Conservation (phyloP, 1,140 invertebrate genomes). For the Mylabris phalerata region DNA sequence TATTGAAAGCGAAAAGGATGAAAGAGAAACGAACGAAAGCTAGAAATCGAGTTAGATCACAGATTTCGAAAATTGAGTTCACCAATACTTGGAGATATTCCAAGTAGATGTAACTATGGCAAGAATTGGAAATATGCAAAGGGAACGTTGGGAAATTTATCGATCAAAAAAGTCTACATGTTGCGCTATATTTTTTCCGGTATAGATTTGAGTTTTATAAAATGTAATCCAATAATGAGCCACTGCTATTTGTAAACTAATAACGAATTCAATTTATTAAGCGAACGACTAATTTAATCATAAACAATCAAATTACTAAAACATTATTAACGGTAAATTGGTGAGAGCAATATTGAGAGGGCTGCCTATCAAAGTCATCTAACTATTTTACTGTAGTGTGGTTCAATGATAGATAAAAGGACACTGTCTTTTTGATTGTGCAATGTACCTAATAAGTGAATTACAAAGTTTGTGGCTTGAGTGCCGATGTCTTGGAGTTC, state of each 20-base stretch:
- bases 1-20: too few relatives aligned
- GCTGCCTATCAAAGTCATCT: constrained; percentile 5
- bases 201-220: background rate
- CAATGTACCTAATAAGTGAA: too few relatives aligned
- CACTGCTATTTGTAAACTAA: constrained; percentile 14
- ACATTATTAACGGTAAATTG: constrained; percentile 16
- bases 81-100: background rate
- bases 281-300: constrained; percentile 16
- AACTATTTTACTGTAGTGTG: constrained; percentile 12
- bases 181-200: too few relatives aligned
- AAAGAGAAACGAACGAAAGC: too few relatives aligned
- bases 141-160: too few relatives aligned
- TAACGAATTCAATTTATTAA: constrained; percentile 16
- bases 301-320: constrained; percentile 15
- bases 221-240: constrained; percentile 10
- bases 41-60: background rate
- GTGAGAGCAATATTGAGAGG: constrained; percentile 13
- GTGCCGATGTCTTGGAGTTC: too few relatives aligned
- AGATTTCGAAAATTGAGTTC: constrained; percentile 1
- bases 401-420: background rate
- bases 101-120: background rate
- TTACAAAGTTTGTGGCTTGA: too few relatives aligned
- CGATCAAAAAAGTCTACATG: too few relatives aligned
- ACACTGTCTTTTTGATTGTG: too few relatives aligned
- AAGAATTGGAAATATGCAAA: background rate